phyloP scores from a whole-genome alignment of 2,797 vertebrate genomes.

The Numenius phaeopus region DNA sequence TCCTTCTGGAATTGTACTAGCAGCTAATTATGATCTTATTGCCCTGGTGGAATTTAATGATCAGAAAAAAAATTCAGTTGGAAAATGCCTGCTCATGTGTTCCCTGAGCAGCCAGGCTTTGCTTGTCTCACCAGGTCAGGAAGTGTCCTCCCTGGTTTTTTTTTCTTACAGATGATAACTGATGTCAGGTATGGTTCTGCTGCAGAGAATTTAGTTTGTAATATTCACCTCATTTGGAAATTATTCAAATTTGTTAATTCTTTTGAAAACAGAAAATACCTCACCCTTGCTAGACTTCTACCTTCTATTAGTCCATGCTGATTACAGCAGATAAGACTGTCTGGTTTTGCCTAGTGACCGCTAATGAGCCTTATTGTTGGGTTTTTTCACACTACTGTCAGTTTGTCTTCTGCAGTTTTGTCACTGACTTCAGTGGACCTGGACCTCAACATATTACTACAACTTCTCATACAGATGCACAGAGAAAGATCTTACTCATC shows the following conservation, averaged over 20 bases:
- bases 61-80: neutral
- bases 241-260: neutral
- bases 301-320: neutral
- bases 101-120: neutral
- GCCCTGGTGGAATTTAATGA: neutral
- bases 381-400: neutral
- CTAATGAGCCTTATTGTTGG: neutral
- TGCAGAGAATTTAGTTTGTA: neutral
- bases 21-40: neutral
- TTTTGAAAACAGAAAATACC: neutral
- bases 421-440: neutral
- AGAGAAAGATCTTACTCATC: neutral
- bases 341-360: neutral
- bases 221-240: neutral
- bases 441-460: neutral
- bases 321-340: neutral
- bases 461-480: neutral
- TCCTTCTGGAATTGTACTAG: neutral
- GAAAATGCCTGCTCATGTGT: neutral
- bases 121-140: neutral
- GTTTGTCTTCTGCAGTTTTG: neutral
- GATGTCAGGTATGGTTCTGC: neutral
- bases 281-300: neutral
- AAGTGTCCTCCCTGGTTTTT: neutral
- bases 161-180: neutral